These are phyloP conservation scores for Centroberyx gerrardi DNA, from an alignment of 2,797 vertebrate genomes.

Conservation along the genomic window DNA sequence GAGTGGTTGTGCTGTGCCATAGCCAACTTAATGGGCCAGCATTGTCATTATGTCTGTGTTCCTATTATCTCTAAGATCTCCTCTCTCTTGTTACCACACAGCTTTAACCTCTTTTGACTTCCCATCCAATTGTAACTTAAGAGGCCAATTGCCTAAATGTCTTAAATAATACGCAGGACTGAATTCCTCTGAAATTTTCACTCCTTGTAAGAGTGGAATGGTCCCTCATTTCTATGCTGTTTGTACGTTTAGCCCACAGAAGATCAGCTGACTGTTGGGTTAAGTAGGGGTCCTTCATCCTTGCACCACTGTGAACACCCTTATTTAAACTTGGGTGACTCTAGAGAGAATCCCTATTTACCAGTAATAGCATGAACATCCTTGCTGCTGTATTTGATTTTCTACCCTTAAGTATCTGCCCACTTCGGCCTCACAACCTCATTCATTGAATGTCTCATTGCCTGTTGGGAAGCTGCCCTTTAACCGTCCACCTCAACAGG, in stretches of 20 bases:
- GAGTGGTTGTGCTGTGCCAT: conserved; percentile 2
- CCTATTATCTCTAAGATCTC: background rate
- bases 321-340: conserved; percentile 52
- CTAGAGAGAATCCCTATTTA: conserved; percentile 60
- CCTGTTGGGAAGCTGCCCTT: conserved; percentile 56
- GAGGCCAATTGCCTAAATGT: conserved; percentile 13
- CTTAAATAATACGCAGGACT: conserved; percentile 23
- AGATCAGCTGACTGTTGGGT: conserved; percentile 49
- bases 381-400: conserved; percentile 60
- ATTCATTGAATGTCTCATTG: conserved; percentile 59
- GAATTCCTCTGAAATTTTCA: conserved; percentile 16
- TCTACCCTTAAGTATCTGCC: conserved; percentile 51
- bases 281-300: conserved; percentile 30
- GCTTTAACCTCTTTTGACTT: conserved; percentile 1
- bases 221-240: conserved; percentile 25
- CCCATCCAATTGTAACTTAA: conserved; percentile 6
- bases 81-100: background rate
- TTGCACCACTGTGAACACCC: conserved; percentile 30
- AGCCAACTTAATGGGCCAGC: conserved; percentile 7
- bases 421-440: conserved; percentile 34
- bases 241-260: conserved; percentile 37
- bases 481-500: conserved; percentile 28
- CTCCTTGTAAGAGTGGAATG: conserved; percentile 7
- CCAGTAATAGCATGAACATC: conserved; percentile 56
- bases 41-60: conserved; percentile 2